A percentile compares a stretch with the other conserved stretches of the same genome.
These are phyloP conservation scores for Saimiri boliviensis DNA, from an alignment of 2,113 vertebrate genomes.

Conservation along the genomic window DNA sequence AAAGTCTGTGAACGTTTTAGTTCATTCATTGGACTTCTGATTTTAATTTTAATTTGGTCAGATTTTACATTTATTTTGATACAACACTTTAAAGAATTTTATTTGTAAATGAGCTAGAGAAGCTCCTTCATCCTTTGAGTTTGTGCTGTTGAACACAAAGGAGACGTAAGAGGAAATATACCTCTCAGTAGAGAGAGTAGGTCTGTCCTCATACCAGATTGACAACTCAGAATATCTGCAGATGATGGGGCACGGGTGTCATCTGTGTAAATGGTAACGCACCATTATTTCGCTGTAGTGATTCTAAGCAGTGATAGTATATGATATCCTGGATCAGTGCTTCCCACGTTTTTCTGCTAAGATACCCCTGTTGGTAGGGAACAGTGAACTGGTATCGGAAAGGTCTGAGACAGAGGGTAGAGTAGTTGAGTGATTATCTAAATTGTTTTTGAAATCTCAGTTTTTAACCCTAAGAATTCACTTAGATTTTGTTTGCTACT, in stretches of 20 bases:
- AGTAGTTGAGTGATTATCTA: background rate
- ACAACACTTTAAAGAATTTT: background rate
- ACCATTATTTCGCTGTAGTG: background rate
- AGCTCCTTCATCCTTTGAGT: background rate
- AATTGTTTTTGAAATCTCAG: background rate
- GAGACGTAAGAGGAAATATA: background rate
- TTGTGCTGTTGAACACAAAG: background rate
- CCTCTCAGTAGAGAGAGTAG: background rate
- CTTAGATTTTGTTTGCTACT: background rate
- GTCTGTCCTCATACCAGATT: background rate
- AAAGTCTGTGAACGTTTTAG: background rate
- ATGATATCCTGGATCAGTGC: background rate
- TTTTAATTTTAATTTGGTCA: conserved; percentile 1
- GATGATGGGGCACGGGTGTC: background rate
- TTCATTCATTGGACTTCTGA: background rate
- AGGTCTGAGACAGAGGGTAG: background rate
- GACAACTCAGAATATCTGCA: background rate
- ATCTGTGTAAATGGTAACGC: background rate
- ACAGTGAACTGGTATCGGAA: background rate
- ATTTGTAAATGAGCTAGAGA: background rate
- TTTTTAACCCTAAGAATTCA: conserved; percentile 18
- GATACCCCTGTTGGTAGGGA: background rate
- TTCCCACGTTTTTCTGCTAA: background rate
- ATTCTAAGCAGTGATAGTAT: background rate
- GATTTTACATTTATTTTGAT: background rate